Evolutionary conservation across 2,888 invertebrate genomes (phyloP).

Genomic region (Drosophila yooni): DNA sequence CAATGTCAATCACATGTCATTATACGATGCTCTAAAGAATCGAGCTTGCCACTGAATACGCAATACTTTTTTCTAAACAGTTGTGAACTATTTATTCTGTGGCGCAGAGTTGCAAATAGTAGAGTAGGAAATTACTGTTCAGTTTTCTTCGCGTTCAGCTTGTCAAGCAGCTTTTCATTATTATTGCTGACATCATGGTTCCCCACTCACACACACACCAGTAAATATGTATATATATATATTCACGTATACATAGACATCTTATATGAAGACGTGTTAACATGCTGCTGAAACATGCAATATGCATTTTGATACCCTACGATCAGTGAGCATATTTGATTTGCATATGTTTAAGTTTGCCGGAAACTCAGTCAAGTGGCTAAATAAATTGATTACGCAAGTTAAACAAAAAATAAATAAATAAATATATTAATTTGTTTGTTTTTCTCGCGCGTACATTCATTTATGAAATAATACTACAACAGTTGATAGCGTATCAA

Average conservation of each 20-base stretch:
- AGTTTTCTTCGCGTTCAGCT: conserved; percentile 25
- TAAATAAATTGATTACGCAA: neutral
- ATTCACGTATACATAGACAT: neutral
- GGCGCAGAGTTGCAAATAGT: conserved; percentile 22
- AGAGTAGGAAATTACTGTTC: conserved; percentile 24
- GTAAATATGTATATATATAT: neutral
- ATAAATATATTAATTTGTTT: neutral
- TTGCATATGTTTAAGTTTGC: neutral
- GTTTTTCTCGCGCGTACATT: neutral
- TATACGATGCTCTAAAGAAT: conserved; percentile 40
- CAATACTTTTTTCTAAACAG: conserved; percentile 36
- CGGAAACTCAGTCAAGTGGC: neutral
- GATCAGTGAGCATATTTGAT: neutral
- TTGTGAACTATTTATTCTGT: conserved; percentile 19
- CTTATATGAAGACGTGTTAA: conserved; percentile 40
- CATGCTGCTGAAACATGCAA: conserved; percentile 48
- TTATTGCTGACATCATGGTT: conserved; percentile 58
- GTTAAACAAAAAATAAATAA: neutral
- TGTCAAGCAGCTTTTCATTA: conserved; percentile 62
- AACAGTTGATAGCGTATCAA: neutral
- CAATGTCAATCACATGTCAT: conserved; percentile 72
- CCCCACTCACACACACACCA: conserved; percentile 12
- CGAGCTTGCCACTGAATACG: conserved; percentile 44
- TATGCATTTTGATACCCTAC: conserved; percentile 43
- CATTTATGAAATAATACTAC: neutral